Evolutionary conservation across 2,888 invertebrate genomes (phyloP), one percentile per base, ranked within the genome.

Genomic region (Mesodorylaimus sp.): DNA sequence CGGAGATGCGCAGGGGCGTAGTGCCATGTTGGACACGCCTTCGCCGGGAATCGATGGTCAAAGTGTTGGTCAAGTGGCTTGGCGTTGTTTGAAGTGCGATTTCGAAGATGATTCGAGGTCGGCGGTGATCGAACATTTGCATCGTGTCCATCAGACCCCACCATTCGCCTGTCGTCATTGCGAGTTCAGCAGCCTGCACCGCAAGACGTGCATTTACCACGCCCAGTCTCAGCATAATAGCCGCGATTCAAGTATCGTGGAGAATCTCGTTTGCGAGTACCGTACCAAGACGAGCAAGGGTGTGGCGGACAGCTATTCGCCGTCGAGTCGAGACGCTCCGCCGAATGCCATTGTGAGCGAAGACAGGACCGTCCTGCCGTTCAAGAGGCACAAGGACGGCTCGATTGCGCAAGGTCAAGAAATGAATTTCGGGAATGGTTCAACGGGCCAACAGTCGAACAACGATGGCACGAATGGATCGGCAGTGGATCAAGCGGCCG

Each of bases 121-220:
- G n/a, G 43, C n/a, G 13, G 45, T 52, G n/a, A 19, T n/a, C 45
- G 44, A 28, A 25, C 49, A 48, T 25, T 19, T 49, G 23, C 2
- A 3, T 16, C 29, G 28, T 21, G 32, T 23, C 7, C 49, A 47
- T 46, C 24, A 39, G 19, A 10, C 3, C 23, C 25, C 51, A 7
- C 28, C 47, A 41, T 42, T 23, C 13, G 13, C 41, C 25, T 48
- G 47, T 27, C 16, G n/a, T 21, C n/a, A 38, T 13, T 50, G 50
- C 46, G 3, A 25, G n/a, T 50, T 50, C 38, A 25, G 42, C 44
- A 36, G 50, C 27, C 13, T 28, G n/a, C 21, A 32, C 42, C 36
- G 28, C 3, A 45, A 49, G 19, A 44, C 44, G 26, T 41, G 41
- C n/a, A 24, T 44, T n/a, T 43, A 26, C 19, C 48, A 48, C 38